Base-by-base conservation (phyloP, 2,113 vertebrate species). In the Semnornis frantzii region DNA sequence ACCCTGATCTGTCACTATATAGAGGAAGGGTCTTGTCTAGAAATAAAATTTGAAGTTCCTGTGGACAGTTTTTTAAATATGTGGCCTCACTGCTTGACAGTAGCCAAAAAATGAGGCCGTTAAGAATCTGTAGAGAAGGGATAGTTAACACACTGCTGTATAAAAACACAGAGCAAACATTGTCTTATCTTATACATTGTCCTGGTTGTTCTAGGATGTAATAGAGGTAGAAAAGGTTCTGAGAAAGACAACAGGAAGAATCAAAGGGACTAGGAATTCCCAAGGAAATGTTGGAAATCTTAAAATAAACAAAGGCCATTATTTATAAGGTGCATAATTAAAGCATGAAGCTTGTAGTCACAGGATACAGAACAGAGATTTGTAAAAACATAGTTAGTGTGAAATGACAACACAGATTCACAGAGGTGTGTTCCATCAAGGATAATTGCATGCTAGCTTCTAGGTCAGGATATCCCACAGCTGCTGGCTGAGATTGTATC, bases 291-390 rank as follows among this genome's bases (percentile, higher is more conserved):
- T 2, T 85, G 25, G 72, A 39, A 82, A 17, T 9, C 39, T 82
- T 93, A 65, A 87, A 80, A 85, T 69, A 93, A 82, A 71, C 24
- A 24, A 74, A 85, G 30, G 18, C 23, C 2, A 85, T 58, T 89
- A 89, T 87, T 90, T 80, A 28, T 63, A 90, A 85, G 52, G 63
- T 70, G 42, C 39, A n/a, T 76, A 83, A 92, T 85, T 90, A 82
- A 80, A 92, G 15, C 34, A 76, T 0, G 1, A 82, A 65, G 18
- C 75, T 76, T 58, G 50, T 58, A 85, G 60, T 30, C 46, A 66
- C 69, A 73, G 55, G 64, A 77, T 33, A 70, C 17, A 93, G 27
- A 72, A 85, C 30, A 19, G 19, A 89, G 55, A 54, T 66, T 91
- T 82, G 54, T 79, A 52, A 90, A 90, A 82, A 23, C 50, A 50